phyloP scores from a whole-genome alignment of 2,113 vertebrate species.

The Odobenus rosmarus region DNA sequence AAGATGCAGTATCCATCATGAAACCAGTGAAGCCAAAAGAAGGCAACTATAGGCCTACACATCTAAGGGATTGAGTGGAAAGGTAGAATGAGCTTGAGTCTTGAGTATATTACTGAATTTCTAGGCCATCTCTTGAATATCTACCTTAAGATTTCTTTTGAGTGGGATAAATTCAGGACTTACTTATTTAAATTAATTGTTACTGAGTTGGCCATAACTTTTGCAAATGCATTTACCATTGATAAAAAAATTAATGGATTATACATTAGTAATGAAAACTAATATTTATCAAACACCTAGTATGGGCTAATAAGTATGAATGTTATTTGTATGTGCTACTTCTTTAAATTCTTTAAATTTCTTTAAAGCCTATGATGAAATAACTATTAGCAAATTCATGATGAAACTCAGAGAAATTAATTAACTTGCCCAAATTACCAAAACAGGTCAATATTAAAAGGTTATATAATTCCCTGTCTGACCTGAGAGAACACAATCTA shows the following conservation, averaged over 20 bases:
- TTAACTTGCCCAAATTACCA: not conserved
- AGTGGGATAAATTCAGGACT: not conserved
- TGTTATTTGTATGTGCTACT: not conserved
- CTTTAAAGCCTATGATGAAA: not conserved
- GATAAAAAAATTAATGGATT: not conserved
- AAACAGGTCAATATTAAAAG: not conserved
- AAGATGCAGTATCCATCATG: not conserved
- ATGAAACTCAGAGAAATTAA: not conserved
- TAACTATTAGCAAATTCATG: not conserved
- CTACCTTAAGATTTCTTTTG: not conserved
- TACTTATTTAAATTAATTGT: not conserved
- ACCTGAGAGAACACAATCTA: not conserved
- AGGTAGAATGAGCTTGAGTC: not conserved
- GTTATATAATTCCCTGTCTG: not conserved
- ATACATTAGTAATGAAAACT: not conserved
- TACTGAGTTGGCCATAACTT: not conserved
- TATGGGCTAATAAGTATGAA: not conserved
- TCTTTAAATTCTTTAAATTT: not conserved
- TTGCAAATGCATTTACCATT: not conserved
- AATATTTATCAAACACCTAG: not conserved
- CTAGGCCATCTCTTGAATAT: not conserved
- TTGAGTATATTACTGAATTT: not conserved
- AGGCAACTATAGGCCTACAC: not conserved
- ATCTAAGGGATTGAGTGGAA: not conserved
- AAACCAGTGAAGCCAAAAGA: not conserved